Evolutionary conservation across 2,888 invertebrate genomes (phyloP).

Genomic region (Hedychridium roseum): DNA sequence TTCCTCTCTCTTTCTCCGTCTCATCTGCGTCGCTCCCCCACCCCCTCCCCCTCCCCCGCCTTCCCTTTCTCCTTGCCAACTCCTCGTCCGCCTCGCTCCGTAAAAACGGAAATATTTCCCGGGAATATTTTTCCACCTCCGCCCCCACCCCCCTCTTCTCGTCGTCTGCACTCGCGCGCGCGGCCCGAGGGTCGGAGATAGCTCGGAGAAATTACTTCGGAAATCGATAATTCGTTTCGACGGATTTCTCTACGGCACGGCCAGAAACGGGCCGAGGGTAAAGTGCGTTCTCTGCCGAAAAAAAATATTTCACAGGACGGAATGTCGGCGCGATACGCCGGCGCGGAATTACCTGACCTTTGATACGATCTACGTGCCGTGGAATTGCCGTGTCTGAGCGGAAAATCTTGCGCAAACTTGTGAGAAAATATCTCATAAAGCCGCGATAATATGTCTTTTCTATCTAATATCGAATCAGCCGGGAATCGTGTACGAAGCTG

Average conservation of each 20-base stretch:
- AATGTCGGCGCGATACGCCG: too few species aligned
- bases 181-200: slow-evolving; percentile 19
- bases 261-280: slow-evolving; percentile 4
- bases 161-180: slow-evolving; percentile 7
- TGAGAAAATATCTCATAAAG: too few species aligned
- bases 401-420: too few species aligned
- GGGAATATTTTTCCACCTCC: slow-evolving; percentile 54
- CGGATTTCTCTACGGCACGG: slow-evolving; percentile 9
- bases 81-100: slow-evolving; percentile 37
- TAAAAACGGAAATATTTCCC: slow-evolving; percentile 60
- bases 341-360: too few species aligned
- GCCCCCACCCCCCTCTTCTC: slow-evolving; percentile 14
- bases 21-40: slow-evolving; percentile 12
- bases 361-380: too few species aligned
- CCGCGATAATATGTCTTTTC: too few species aligned
- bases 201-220: slow-evolving; percentile 28
- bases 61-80: slow-evolving; percentile 24
- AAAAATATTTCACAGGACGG: too few species aligned
- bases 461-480: too few species aligned
- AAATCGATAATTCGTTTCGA: slow-evolving; percentile 34
- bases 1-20: slow-evolving; percentile 24
- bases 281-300: too few species aligned
- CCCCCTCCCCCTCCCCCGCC: slow-evolving; percentile 10
- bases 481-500: too few species aligned
- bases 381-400: too few species aligned